phyloP scores from a whole-genome alignment of 2,888 invertebrate genomes.

The Arctia plantaginis region DNA sequence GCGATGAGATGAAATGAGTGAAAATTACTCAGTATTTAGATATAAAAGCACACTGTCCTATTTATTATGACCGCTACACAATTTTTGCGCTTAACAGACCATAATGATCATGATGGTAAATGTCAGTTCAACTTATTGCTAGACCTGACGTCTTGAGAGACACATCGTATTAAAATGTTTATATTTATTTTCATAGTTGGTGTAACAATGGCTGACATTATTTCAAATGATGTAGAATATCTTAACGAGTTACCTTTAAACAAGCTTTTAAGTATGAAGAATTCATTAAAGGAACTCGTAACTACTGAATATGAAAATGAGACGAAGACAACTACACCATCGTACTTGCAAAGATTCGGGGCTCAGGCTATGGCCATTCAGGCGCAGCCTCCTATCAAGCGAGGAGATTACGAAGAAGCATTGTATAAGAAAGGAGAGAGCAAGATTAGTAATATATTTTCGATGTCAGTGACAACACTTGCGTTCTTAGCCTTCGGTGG shows the following conservation, averaged over 20 bases:
- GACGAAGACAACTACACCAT: conserved; percentile 60
- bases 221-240: conserved; percentile 77
- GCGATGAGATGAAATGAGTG: background rate
- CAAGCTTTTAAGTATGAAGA: conserved; percentile 88
- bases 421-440: conserved; percentile 82
- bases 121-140: conserved; percentile 53
- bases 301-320: conserved; percentile 65
- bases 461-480: conserved; percentile 91
- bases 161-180: conserved; percentile 64
- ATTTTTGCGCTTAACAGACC: conserved; percentile 74
- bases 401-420: conserved; percentile 82
- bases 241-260: conserved; percentile 90
- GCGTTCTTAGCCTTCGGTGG: conserved; percentile 95
- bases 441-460: conserved; percentile 91
- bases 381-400: conserved; percentile 66
- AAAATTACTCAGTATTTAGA: conserved; percentile 11
- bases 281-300: conserved; percentile 72
- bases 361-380: conserved; percentile 79
- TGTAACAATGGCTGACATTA: conserved; percentile 56
- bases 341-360: conserved; percentile 69
- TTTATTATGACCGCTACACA: conserved; percentile 63
- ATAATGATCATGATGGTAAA: conserved; percentile 61
- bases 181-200: conserved; percentile 52
- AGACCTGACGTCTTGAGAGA: conserved; percentile 52
- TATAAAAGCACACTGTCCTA: conserved; percentile 55